A percentile compares a stretch with the other conserved stretches of the same genome.
These are phyloP conservation scores for Lineus longissimus DNA, from an alignment of 1,140 invertebrate genomes.

Conservation along the genomic window DNA sequence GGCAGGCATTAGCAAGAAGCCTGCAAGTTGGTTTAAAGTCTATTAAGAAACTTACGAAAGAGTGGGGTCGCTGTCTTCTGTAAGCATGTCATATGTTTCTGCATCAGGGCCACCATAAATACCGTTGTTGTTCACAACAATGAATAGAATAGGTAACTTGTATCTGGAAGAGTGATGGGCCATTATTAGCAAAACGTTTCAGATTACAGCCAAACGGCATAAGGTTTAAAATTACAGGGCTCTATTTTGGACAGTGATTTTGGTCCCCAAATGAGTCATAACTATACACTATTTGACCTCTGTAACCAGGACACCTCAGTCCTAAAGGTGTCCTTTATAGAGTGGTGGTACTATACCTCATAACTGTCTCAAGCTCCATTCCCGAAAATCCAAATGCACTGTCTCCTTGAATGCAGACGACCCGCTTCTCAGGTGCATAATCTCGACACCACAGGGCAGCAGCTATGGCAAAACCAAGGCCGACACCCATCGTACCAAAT, in stretches of 20 bases:
- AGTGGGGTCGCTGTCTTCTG: conserved; percentile 60
- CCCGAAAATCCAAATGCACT: conserved; percentile 96
- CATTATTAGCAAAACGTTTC: no score
- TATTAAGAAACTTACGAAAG: conserved; percentile 49
- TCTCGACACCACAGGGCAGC: conserved; percentile 85
- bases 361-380: conserved; percentile 96
- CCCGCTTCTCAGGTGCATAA: conserved; percentile 72
- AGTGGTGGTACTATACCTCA: no score
- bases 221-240: no score
- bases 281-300: no score
- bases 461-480: conserved; percentile 87
- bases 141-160: conserved; percentile 82
- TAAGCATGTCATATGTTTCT: conserved; percentile 54
- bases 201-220: no score
- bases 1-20: no score
- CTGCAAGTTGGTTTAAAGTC: no score
- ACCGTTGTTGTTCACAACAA: conserved; percentile 95
- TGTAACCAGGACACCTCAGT: no score
- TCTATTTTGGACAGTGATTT: no score
- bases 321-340: no score
- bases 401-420: conserved; percentile 86
- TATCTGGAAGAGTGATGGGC: conserved; percentile 74
- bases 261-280: no score
- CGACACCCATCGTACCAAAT: conserved; percentile 97
- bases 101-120: conserved; percentile 83